Conservation (phyloP, 2,113 vertebrate genomes). For the Bos indicus region DNA sequence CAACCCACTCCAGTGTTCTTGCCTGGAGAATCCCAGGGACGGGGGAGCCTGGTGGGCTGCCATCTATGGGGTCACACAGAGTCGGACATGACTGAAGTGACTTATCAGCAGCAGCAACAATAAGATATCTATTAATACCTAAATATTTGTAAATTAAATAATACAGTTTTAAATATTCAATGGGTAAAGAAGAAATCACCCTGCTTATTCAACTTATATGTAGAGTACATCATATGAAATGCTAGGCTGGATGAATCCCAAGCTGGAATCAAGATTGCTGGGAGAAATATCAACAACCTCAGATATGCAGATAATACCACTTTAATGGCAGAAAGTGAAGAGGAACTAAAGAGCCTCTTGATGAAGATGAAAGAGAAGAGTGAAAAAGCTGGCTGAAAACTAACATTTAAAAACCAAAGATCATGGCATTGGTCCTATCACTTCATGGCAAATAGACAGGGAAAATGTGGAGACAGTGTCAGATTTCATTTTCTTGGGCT, state of each 20-base stretch:
- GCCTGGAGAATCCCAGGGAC: no score
- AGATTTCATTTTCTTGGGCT: background rate
- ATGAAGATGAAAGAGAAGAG: background rate
- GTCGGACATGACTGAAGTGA: no score
- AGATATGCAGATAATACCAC: background rate
- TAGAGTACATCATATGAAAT: background rate
- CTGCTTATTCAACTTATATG: background rate
- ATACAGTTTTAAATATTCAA: background rate
- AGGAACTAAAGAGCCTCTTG: background rate
- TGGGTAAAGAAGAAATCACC: background rate
- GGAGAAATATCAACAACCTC: background rate
- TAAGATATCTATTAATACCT: background rate
- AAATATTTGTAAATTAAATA: background rate
- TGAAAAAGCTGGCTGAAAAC: background rate
- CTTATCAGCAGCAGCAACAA: background rate
- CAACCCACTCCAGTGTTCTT: no score
- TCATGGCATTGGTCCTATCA: background rate
- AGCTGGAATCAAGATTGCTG: background rate
- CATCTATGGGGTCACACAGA: no score
- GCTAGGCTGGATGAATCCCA: background rate
- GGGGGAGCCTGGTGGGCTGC: no score
- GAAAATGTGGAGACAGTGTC: background rate
- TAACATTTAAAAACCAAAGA: background rate
- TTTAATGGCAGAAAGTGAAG: background rate
- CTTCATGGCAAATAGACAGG: background rate